Evolutionary conservation across 2,888 invertebrate species (phyloP), one percentile per base, ranked within the genome.

Genomic region (Stomorhina lunata): DNA sequence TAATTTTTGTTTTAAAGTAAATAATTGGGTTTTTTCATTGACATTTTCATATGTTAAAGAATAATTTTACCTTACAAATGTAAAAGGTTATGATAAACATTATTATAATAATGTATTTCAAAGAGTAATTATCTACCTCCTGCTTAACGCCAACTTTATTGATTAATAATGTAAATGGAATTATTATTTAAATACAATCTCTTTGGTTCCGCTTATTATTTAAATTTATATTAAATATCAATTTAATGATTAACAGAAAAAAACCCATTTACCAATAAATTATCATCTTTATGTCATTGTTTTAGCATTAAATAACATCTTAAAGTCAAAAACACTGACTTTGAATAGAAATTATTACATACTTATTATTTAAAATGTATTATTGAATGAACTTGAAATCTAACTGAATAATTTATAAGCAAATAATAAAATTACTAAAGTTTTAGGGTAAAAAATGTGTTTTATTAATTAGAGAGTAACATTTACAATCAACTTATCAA

Each of bases 141-240:
- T n/a, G 12, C 17, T n/a, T 22, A 59, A 37, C 37, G 25, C n/a
- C 25, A 40, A 37, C n/a, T n/a, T 61, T 61, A 40, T 61, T 25
- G 7, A 9, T 57, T 20, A 34, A 9, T 17, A 32, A 55, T 45
- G 27, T 5, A 25, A n/a, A 3, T 50, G 20, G n/a, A 37, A 10
- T 10, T 32, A 34, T 50, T 25, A 27, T 15, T n/a, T n/a, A n/a
- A 34, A 37, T 50, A 25, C 25, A 6, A 25, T 53, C 25, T n/a
- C n/a, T n/a, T n/a, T n/a, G 25, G 66, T 68, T 68, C 50, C 66
- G 66, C 66, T 53, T 68, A 25, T 25, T 34, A 34, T 68, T 50
- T 22, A 1, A 50, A 66, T 15, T 12, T 17, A 68, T 68, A 6
- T 3, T 37, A n/a, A 53, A 53, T 63, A 63, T 40, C 15, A 63